Base-by-base conservation (phyloP, 2,888 invertebrate genomes). In the Minunthozetes semirufus region DNA sequence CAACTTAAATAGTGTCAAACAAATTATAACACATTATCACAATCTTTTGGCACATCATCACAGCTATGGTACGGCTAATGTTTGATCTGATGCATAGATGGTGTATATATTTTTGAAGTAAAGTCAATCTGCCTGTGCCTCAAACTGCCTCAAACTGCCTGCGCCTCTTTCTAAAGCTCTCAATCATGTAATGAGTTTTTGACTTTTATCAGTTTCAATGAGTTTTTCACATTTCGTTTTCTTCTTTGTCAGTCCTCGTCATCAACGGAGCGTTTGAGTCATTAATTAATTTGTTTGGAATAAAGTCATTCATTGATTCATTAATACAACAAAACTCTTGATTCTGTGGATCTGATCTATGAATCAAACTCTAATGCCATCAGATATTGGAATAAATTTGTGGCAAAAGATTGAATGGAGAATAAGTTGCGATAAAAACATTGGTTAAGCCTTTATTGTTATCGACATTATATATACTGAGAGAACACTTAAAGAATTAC, bases 401-500 rank as follows among this genome's bases (percentile, higher is more conserved):
- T 61, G 61, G 61, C 27, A 15, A 27, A 29, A 27, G 29, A 61
- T 27, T 25, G 61, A 61, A 29, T 61, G 29, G 27, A 61, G 61
- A 61, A 61, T 27, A 8, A 29, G 61, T 61, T 61, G 61, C 15
- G 61, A 61, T 25, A 27, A 25, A 17, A 53, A 19, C 27, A 61
- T 61, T 22, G 27, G 15, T 61, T 15, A 25, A 61, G 29, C 27
- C 27, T 61, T 61, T 61, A 61, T 61, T 61, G 61, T 61, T 61
- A 61, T 61, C 27, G 61, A 61, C 61, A 61, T 61, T 27, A 61
- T 61, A 61, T 61, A 61, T 61, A 61, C 61, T 61, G 61, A 61
- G 61, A 50, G 19, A 61, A 61, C 61, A 61, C 61, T 61, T 61
- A 61, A 61, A 61, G 61, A 61, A 61, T 61, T 61, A 61, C 61